Conservation (phyloP, 2,113 vertebrate species). For the Electrona antarctica region DNA sequence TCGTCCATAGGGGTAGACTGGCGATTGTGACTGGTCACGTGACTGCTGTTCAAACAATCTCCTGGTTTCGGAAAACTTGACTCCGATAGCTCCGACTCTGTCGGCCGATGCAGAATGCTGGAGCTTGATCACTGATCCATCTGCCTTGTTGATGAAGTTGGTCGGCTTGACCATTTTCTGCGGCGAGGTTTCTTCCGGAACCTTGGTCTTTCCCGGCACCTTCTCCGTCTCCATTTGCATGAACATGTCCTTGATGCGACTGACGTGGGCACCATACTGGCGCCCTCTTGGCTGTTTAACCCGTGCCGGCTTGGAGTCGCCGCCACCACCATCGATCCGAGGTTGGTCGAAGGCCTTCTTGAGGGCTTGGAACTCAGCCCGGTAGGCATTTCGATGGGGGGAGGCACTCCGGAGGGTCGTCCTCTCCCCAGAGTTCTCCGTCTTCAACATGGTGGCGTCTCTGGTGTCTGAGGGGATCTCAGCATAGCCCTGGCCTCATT, state of each 20-base stretch:
- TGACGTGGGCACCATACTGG: slow-evolving; percentile 96
- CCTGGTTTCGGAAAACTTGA: slow-evolving; percentile 94
- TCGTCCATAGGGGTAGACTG: slow-evolving; percentile 85
- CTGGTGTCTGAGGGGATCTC: slow-evolving; percentile 75
- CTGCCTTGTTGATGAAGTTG: slow-evolving; percentile 89
- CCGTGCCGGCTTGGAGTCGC: slow-evolving; percentile 80
- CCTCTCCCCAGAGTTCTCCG: slow-evolving; percentile 93
- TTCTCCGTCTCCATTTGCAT: slow-evolving; percentile 96
- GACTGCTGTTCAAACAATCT: slow-evolving; percentile 93
- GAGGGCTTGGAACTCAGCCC: slow-evolving; percentile 96
- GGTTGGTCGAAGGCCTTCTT: slow-evolving; percentile 98
- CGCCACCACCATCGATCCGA: slow-evolving; percentile 82
- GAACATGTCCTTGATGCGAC: slow-evolving; percentile 98
- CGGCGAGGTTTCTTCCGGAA: slow-evolving; percentile 82
- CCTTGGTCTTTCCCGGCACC: slow-evolving; percentile 63
- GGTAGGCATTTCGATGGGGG: slow-evolving; percentile 97
- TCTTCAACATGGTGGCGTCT: slow-evolving; percentile 95
- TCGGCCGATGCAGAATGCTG: slow-evolving; percentile 87
- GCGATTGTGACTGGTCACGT: slow-evolving; percentile 83
- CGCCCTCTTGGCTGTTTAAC: slow-evolving; percentile 89
- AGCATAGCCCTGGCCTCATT: slow-evolving; percentile 76
- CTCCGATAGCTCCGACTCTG: slow-evolving; percentile 84
- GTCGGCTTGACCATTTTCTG: slow-evolving; percentile 87
- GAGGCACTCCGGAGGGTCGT: slow-evolving; percentile 95
- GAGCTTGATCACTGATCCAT: slow-evolving; percentile 86